Conservation (phyloP, 2,113 vertebrate species). For the Pogonocichla stellata region DNA sequence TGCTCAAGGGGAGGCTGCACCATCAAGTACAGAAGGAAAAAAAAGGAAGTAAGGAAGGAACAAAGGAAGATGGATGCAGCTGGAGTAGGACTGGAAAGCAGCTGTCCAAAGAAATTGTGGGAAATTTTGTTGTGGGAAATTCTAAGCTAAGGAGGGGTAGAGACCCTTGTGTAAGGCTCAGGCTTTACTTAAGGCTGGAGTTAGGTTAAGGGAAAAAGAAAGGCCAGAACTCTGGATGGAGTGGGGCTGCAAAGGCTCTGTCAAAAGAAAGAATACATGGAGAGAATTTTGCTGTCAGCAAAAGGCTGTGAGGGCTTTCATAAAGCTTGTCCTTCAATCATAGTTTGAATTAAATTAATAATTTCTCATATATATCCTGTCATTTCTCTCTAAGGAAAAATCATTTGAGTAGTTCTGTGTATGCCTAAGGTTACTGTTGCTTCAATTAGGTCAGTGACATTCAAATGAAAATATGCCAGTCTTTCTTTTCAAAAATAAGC, state of each 20-base stretch:
- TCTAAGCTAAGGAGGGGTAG: background rate
- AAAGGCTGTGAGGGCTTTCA: background rate
- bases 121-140: background rate
- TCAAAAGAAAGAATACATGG: background rate
- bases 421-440: background rate
- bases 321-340: background rate
- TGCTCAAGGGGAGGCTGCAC: background rate
- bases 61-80: background rate
- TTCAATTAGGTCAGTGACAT: background rate
- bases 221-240: background rate
- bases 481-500: background rate
- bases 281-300: background rate
- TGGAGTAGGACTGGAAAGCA: background rate
- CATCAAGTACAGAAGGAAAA: rapidly evolving
- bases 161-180: background rate
- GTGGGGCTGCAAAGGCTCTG: background rate
- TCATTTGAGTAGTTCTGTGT: background rate
- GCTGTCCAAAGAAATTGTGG: background rate
- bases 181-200: background rate
- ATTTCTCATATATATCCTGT: background rate
- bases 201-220: background rate
- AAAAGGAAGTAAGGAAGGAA: too few species aligned
- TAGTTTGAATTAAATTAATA: background rate
- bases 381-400: background rate
- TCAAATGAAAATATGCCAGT: background rate